Evolutionary conservation across 2,797 vertebrate species (phyloP).

Genomic region (Xenentodon cancila): DNA sequence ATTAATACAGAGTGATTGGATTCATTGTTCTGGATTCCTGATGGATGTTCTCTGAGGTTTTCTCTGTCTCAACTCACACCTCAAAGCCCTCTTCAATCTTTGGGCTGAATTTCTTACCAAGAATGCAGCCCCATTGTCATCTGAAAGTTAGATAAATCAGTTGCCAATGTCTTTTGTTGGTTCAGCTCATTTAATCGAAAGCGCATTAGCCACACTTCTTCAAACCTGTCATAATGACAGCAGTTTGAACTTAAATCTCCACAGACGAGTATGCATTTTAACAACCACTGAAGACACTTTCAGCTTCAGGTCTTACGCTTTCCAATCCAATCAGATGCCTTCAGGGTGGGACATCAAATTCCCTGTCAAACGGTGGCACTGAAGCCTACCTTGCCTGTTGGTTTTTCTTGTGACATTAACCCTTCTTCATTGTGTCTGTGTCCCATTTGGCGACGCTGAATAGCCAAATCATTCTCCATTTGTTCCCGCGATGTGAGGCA

Average conservation of each 20-base stretch:
- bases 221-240: conserved; percentile 68
- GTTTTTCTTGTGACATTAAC: conserved; percentile 3
- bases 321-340: conserved; percentile 33
- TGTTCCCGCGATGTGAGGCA: background rate
- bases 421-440: background rate
- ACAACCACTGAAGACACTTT: conserved; percentile 38
- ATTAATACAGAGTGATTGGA: conserved; percentile 83
- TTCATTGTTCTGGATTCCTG: conserved; percentile 80
- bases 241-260: conserved; percentile 51
- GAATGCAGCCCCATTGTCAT: conserved; percentile 68
- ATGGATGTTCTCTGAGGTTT: conserved; percentile 79
- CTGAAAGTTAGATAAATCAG: conserved; percentile 74
- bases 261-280: conserved; percentile 48
- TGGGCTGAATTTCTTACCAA: conserved; percentile 63
- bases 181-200: conserved; percentile 71
- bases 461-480: background rate
- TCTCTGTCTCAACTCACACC: conserved; percentile 64
- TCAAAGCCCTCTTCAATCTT: conserved; percentile 75
- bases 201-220: conserved; percentile 65
- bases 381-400: background rate
- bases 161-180: conserved; percentile 67
- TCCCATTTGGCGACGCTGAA: background rate
- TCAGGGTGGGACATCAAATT: conserved; percentile 46
- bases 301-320: conserved; percentile 35
- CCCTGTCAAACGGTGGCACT: conserved; percentile 19